Percentiles rank a stretch among this genome's conserved stretches.
phyloP scores from a whole-genome alignment of 2,113 vertebrate genomes.

The Bolborhynchus lineola region DNA sequence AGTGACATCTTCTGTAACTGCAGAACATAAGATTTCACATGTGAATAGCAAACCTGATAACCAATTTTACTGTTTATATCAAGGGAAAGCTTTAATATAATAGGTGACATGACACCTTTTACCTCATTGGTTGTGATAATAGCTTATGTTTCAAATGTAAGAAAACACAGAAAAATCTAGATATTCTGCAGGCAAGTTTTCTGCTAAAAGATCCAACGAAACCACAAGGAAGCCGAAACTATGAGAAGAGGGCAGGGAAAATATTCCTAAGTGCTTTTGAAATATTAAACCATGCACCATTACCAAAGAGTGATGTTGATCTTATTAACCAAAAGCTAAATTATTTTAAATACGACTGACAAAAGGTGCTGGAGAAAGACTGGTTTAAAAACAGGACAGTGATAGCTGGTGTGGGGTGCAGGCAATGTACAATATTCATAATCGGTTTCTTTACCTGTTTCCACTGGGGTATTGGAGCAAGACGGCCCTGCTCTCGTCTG shows the following conservation, averaged over 20 bases:
- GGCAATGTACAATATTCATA: not conserved
- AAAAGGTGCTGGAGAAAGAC: not conserved
- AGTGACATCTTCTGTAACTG: not conserved
- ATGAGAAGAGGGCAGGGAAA: not conserved
- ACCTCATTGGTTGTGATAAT: not conserved
- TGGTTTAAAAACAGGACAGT: not conserved
- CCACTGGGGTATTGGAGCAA: conserved; percentile 86
- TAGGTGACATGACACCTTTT: not conserved
- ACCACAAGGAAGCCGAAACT: not conserved
- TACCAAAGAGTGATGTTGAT: not conserved
- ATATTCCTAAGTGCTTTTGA: not conserved
- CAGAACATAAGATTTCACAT: not conserved
- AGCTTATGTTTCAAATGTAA: not conserved
- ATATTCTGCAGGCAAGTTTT: not conserved
- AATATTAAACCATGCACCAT: not conserved
- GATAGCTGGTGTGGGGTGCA: not conserved
- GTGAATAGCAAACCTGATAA: not conserved
- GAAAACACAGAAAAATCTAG: not conserved
- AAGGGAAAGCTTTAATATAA: not conserved
- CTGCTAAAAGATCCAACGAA: not conserved
- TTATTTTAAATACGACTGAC: not conserved
- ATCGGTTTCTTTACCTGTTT: conserved; percentile 90
- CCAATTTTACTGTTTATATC: not conserved
- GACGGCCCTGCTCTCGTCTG: conserved; percentile 78
- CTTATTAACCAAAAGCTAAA: not conserved